Evolutionary conservation across 2,888 invertebrate species (phyloP), one percentile per base, ranked within the genome.

Genomic region (Aplocera efformata): DNA sequence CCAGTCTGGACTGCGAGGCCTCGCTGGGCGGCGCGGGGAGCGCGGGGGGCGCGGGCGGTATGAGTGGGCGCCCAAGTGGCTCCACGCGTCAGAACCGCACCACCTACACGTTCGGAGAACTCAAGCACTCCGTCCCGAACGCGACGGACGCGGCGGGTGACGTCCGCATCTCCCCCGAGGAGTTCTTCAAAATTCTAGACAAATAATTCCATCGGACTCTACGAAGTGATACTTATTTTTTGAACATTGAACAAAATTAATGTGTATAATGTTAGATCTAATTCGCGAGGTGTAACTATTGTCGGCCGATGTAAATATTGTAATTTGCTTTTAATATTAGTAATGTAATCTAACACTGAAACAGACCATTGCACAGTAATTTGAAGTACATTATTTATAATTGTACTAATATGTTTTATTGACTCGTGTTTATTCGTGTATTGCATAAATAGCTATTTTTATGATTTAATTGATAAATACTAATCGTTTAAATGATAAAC

Each of bases 251-350:
- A 67, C 67, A 69, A 75, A 65, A 55, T 69, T 67, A 59, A 72
- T 64, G 76, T 80, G 79, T 79, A 79, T 72, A 77, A 7, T 43
- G 38, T 72, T 74, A 76, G 71, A 72, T 47, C 48, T 58, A 56
- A 59, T 46, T 64, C 59, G 67, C 65, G 58, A 65, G 55, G 62
- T 69, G 65, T 72, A 64, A 70, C 61, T 62, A 63, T 63, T 61
- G 67, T 69, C 72, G 67, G 75, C 73, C 65, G 69, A 57, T 88
- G 86, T 88, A 88, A 80, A 88, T 88, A 88, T 75, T 83, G 79
- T 85, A 85, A 78, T 80, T 82, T 73, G 84, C 84, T 86, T 86
- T 70, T 79, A 77, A 75, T 72, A 70, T 76, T 79, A 80, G 72
- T 81, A 76, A 75, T 60, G 57, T 71, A 76, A 72, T 67, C 74